phyloP scores from a whole-genome alignment of 2,113 vertebrate species.

The Aptenodytes forsteri region DNA sequence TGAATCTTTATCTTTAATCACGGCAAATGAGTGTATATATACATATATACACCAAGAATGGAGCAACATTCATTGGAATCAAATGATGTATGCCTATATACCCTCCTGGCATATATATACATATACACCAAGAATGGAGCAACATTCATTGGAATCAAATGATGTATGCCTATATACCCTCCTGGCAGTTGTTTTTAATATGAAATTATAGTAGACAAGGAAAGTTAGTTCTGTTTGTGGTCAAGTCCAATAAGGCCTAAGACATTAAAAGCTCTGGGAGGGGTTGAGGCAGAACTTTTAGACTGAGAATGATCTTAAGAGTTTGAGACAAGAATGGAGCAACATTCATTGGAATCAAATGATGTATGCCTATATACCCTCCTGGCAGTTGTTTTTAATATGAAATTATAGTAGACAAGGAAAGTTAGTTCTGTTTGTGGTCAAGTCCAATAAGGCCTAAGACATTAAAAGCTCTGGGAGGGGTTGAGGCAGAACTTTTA shows the following conservation, averaged over 20 bases:
- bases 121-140: background rate
- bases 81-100: too few relatives aligned
- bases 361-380: background rate
- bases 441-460: background rate
- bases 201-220: background rate
- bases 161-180: background rate
- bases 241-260: background rate
- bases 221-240: background rate
- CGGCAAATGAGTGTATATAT: background rate
- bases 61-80: background rate
- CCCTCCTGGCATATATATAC: fast-evolving
- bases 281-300: background rate
- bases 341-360: background rate
- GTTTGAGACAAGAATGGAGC: too few relatives aligned
- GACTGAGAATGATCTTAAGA: background rate
- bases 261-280: background rate
- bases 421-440: background rate
- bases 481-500: background rate
- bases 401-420: background rate
- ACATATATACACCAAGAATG: background rate
- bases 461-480: background rate
- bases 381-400: background rate
- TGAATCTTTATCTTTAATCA: background rate
- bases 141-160: background rate
- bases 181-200: background rate